Percentiles rank a stretch among this genome's conserved stretches.
Conservation (phyloP, 1,140 invertebrate genomes). For the Melitaea cinxia region DNA sequence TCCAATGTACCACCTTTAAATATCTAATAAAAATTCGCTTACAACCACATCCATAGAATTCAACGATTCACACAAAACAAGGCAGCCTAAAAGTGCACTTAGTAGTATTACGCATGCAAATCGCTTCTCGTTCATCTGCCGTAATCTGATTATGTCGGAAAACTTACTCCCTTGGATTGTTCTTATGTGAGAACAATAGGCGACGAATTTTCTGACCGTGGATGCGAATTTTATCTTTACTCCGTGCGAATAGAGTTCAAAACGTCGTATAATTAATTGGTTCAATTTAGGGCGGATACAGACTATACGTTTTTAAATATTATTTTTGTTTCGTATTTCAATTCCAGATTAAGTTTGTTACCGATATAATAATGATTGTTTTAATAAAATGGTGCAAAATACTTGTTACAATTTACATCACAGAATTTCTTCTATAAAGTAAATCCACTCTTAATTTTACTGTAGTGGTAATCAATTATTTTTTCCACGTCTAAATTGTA, state of each 20-base stretch:
- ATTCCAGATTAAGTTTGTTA: too few relatives aligned
- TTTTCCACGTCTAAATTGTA: too few relatives aligned
- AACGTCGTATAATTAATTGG: not conserved
- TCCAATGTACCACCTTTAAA: not conserved
- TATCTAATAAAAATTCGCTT: not conserved
- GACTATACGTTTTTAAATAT: constrained; percentile 1
- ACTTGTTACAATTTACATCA: too few relatives aligned
- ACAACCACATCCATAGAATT: constrained; percentile 8
- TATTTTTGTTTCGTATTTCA: not conserved
- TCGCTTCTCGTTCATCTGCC: constrained; percentile 54
- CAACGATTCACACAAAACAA: constrained; percentile 33
- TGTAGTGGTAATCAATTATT: too few relatives aligned
- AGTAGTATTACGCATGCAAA: constrained; percentile 62
- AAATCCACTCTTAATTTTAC: too few relatives aligned
- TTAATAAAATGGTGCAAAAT: too few relatives aligned
- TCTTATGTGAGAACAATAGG: constrained; percentile 45
- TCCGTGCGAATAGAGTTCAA: constrained; percentile 16
- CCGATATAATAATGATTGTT: too few relatives aligned
- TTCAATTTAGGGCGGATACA: not conserved
- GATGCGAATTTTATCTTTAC: constrained; percentile 23
- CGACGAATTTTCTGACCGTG: constrained; percentile 14
- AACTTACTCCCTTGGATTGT: constrained; percentile 41
- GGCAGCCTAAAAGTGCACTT: constrained; percentile 58
- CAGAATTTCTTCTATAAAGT: too few relatives aligned
- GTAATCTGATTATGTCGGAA: constrained; percentile 58